Evolutionary conservation across 2,113 vertebrate species (phyloP).

Genomic region (Xiphophorus maculatus): DNA sequence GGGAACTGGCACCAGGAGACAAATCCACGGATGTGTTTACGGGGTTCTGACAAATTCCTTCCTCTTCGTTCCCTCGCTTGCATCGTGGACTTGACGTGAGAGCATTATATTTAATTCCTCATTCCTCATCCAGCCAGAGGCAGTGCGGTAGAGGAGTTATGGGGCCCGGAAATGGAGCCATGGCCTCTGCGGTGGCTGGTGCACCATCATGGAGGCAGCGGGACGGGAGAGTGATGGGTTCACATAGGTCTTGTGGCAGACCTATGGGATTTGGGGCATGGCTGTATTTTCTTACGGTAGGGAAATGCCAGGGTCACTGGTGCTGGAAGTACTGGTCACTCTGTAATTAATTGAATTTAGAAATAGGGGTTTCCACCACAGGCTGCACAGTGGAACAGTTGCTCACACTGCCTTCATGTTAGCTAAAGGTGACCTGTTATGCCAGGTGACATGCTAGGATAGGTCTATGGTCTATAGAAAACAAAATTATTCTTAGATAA

Average conservation of each 20-base stretch:
- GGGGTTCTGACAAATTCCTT: slow-evolving; percentile 80
- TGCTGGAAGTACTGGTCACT: slow-evolving; percentile 41
- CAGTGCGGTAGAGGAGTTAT: slow-evolving; percentile 54
- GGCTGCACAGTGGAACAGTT: not conserved
- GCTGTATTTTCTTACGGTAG: slow-evolving; percentile 57
- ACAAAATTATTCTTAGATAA: too few species aligned
- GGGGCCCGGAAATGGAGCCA: slow-evolving; percentile 53
- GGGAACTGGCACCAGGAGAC: slow-evolving; percentile 64
- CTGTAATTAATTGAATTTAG: slow-evolving; percentile 60
- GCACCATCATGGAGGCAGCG: slow-evolving; percentile 60
- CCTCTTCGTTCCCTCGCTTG: slow-evolving; percentile 68
- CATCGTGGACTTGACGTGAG: slow-evolving; percentile 65
- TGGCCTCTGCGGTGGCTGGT: slow-evolving; percentile 59
- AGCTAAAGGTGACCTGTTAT: too few species aligned
- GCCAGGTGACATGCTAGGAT: too few species aligned
- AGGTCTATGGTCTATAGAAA: too few species aligned
- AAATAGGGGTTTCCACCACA: slow-evolving; percentile 13
- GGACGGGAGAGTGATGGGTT: slow-evolving; percentile 39
- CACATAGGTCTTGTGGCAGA: slow-evolving; percentile 54
- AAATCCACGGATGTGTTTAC: slow-evolving; percentile 76
- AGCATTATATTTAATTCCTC: slow-evolving; percentile 77
- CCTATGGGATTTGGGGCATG: slow-evolving; percentile 50
- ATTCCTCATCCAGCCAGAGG: slow-evolving; percentile 51
- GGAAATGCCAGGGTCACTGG: slow-evolving; percentile 48
- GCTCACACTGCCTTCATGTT: not conserved